phyloP scores from a whole-genome alignment of 2,113 vertebrate species.

The Poeciliopsis retropinna region DNA sequence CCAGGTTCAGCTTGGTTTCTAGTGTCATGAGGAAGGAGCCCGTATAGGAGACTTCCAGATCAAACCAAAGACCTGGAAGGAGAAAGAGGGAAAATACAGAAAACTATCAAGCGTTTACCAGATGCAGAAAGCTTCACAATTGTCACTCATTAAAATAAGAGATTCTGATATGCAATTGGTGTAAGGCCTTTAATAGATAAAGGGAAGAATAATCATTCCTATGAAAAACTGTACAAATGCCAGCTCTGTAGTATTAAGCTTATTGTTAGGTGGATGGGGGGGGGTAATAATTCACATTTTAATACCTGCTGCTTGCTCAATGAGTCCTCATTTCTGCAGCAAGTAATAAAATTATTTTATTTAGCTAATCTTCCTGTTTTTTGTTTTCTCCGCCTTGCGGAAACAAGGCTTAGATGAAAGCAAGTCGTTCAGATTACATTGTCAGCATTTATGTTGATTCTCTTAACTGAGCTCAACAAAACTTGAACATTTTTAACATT shows the following conservation, averaged over 20 bases:
- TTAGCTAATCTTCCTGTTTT: background rate
- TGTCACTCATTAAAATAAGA: constrained; percentile 4
- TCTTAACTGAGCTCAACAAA: background rate
- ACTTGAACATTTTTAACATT: background rate
- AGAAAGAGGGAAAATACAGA: background rate
- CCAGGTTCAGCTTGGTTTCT: constrained; percentile 98
- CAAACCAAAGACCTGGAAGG: constrained; percentile 92
- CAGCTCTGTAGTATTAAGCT: constrained; percentile 35
- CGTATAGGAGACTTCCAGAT: constrained; percentile 94
- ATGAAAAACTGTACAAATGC: constrained; percentile 53
- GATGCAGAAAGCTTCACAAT: background rate
- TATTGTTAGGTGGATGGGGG: background rate
- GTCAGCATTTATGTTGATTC: background rate
- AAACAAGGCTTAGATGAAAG: constrained; percentile 11
- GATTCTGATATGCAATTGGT: constrained; percentile 17
- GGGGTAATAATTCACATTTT: constrained; percentile 15
- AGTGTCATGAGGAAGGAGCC: constrained; percentile 98
- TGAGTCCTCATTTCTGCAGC: background rate
- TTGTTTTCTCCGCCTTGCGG: constrained; percentile 14
- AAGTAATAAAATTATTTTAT: background rate
- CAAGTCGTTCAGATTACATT: background rate
- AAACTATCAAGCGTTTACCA: background rate
- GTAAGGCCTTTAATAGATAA: constrained; percentile 6
- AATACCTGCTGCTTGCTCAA: constrained; percentile 35
- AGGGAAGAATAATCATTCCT: constrained; percentile 15